Conservation (phyloP, 2,113 vertebrate species). For the Lepisosteus oculatus region DNA sequence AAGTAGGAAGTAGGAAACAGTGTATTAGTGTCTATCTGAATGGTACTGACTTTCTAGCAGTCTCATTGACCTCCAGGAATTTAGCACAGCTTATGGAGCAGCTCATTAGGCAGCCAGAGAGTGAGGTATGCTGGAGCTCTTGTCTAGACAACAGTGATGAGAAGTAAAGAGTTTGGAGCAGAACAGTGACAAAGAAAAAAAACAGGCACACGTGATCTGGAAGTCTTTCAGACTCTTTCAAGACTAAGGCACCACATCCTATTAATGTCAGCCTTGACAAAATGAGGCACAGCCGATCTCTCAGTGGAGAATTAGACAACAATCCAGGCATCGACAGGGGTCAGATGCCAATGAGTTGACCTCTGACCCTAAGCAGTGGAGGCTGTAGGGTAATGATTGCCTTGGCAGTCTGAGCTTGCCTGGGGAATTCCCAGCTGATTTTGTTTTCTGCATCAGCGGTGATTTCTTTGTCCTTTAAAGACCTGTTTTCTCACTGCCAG, state of each 20-base stretch:
- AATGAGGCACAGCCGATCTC: conserved; percentile 11
- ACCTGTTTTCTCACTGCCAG: conserved; percentile 7
- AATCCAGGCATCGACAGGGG: conserved; percentile 16
- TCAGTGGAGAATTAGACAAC: conserved; percentile 11
- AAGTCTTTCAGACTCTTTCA: conserved; percentile 19
- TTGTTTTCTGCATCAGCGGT: too few relatives aligned
- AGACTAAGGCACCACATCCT: conserved; percentile 8
- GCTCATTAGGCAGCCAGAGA: conserved; percentile 8
- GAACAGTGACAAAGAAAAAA: background rate
- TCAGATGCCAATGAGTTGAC: conserved; percentile 28
- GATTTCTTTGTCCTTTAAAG: too few relatives aligned
- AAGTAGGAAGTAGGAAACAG: too few relatives aligned
- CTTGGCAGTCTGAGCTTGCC: too few relatives aligned
- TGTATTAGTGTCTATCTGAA: too few relatives aligned
- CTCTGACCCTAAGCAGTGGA: conserved; percentile 30
- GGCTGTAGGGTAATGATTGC: conserved; percentile 11
- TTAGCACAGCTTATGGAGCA: background rate
- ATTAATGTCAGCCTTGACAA: conserved; percentile 24
- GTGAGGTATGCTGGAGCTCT: background rate
- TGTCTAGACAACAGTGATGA: conserved; percentile 24
- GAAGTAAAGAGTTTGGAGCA: conserved; percentile 24
- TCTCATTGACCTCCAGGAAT: too few relatives aligned
- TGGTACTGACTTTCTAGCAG: too few relatives aligned
- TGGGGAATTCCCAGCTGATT: too few relatives aligned
- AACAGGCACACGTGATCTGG: conserved; percentile 13